Conservation (phyloP, 2,797 vertebrate species). For the Clarias pachynema region DNA sequence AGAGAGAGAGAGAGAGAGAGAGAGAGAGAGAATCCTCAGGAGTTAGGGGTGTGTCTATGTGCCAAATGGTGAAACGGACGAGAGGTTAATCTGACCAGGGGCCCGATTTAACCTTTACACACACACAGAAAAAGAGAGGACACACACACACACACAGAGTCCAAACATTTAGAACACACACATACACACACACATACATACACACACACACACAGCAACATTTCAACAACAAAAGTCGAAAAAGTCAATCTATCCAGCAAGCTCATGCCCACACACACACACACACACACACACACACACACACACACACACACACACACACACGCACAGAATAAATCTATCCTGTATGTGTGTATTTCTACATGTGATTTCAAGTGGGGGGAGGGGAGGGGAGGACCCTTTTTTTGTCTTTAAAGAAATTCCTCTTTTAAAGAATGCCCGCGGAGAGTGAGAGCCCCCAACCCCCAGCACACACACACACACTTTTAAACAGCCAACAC, state of each 20-base stretch:
- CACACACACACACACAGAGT: slow-evolving; percentile 51
- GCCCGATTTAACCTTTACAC: slow-evolving; percentile 83
- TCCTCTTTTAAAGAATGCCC: slow-evolving; percentile 73
- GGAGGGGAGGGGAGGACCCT: slow-evolving; percentile 16
- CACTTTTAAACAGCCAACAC: slow-evolving; percentile 4
- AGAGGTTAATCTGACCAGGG: slow-evolving; percentile 83
- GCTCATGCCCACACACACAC: slow-evolving; percentile 23
- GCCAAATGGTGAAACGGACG: slow-evolving; percentile 81
- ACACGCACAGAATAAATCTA: not conserved
- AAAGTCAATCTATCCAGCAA: slow-evolving; percentile 64
- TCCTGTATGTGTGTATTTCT: not conserved
- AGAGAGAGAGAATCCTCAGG: slow-evolving; percentile 61
- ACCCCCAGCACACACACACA: slow-evolving; percentile 56
- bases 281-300: not conserved
- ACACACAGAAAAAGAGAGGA: slow-evolving; percentile 51
- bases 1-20: slow-evolving; percentile 17
- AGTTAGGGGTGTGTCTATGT: slow-evolving; percentile 57
- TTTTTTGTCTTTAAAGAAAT: slow-evolving; percentile 78
- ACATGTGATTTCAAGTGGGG: not conserved
- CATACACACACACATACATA: slow-evolving; percentile 8
- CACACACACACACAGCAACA: not conserved
- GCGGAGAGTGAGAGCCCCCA: slow-evolving; percentile 63
- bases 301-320: not conserved
- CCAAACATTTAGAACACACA: slow-evolving; percentile 34
- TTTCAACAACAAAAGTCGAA: not conserved